These are phyloP conservation scores for Meiosimyza decipiens DNA, from an alignment of 2,888 invertebrate species.

Conservation along the genomic window DNA sequence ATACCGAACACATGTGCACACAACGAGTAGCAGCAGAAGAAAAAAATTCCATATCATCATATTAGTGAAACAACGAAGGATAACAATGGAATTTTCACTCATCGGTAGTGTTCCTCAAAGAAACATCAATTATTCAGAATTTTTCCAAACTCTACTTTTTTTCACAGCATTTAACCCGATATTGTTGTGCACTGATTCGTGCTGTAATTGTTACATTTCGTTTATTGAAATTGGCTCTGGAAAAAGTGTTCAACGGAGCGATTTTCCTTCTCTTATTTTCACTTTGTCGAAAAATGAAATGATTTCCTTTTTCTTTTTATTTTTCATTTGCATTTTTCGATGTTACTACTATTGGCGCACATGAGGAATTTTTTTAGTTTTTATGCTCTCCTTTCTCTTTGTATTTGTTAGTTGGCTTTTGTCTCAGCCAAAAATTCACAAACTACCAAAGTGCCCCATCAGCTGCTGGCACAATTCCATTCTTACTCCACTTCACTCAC, in stretches of 20 bases:
- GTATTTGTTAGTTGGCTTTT: background rate
- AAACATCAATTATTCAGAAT: constrained; percentile 7
- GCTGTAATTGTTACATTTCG: background rate
- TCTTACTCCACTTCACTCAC: too few relatives aligned
- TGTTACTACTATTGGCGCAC: background rate
- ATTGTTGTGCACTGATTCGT: constrained; percentile 11
- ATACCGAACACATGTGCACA: too few relatives aligned
- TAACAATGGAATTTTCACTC: too few relatives aligned
- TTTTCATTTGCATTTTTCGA: background rate
- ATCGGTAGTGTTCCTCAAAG: background rate
- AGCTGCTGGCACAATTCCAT: background rate
- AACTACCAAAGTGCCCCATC: background rate
- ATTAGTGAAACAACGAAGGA: too few relatives aligned
- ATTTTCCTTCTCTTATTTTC: background rate
- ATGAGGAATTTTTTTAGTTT: background rate
- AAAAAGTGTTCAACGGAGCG: background rate
- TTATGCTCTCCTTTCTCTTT: background rate
- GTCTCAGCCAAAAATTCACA: background rate
- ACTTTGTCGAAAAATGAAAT: background rate
- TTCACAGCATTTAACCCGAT: background rate
- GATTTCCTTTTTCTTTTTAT: background rate
- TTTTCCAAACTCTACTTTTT: background rate
- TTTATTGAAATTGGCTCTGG: background rate
- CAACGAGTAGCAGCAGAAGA: too few relatives aligned
- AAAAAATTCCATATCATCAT: too few relatives aligned